These are phyloP conservation scores for Blastobasis adustella DNA, from an alignment of 2,888 invertebrate species.

Conservation along the genomic window DNA sequence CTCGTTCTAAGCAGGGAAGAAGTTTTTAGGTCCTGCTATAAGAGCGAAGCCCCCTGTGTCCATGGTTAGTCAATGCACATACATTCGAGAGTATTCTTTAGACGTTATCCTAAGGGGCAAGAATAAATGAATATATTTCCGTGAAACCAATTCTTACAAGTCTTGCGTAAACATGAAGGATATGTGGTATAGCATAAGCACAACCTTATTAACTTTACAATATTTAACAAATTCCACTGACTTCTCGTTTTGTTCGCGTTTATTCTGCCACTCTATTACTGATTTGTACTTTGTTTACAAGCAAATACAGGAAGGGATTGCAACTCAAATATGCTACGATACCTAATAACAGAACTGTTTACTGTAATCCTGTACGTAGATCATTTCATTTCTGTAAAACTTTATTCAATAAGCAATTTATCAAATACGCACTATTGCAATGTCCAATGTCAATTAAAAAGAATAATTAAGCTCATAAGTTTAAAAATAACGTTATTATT, in stretches of 20 bases:
- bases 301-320: conserved; percentile 27
- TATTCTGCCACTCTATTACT: conserved; percentile 29
- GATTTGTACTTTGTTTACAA: conserved; percentile 63
- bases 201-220: conserved; percentile 37
- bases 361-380: no score
- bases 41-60: no score
- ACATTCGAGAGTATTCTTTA: conserved; percentile 37
- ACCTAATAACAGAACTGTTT: background rate
- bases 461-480: conserved; percentile 25
- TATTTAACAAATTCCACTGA: conserved; percentile 17
- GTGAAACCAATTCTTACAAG: conserved; percentile 4
- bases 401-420: no score
- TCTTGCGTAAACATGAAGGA: conserved; percentile 34
- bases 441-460: no score
- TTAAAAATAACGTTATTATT: conserved; percentile 40
- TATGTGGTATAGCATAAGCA: conserved; percentile 53
- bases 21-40: no score
- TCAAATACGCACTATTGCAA: no score
- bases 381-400: no score
- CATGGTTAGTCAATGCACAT: background rate
- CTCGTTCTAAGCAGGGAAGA: no score
- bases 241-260: conserved; percentile 36
- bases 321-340: background rate
- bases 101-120: conserved; percentile 34
- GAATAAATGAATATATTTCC: conserved; percentile 17